A percentile compares a stretch with the other conserved stretches of the same genome.
phyloP scores from a whole-genome alignment of 2,797 vertebrate genomes.

The Microtus obscurus region DNA sequence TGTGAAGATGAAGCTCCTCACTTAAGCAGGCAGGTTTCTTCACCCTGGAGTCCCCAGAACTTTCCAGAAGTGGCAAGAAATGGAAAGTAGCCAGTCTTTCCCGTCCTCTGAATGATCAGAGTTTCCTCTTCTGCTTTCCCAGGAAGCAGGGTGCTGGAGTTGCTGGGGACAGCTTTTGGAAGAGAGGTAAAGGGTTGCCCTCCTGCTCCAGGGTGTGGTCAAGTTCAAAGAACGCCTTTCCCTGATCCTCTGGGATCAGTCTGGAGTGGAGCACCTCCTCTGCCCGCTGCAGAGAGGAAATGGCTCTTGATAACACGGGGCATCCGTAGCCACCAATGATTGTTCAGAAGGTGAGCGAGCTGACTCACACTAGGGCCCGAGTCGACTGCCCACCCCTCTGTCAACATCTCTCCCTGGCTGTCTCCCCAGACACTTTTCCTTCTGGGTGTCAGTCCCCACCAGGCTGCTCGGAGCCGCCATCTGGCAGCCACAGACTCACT shows the following conservation, averaged over 20 bases:
- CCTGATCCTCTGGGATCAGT: rapidly evolving
- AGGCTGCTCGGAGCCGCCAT: background rate
- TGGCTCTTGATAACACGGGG: rapidly evolving
- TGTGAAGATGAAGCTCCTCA: background rate
- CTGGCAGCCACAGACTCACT: background rate
- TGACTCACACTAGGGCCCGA: background rate
- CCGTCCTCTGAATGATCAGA: no score
- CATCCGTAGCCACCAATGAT: rapidly evolving
- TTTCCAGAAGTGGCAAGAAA: background rate
- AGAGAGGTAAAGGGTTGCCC: background rate
- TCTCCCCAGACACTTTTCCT: background rate
- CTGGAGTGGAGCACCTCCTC: background rate
- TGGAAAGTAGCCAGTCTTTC: background rate
- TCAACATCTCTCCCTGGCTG: rapidly evolving
- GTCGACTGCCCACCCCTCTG: rapidly evolving
- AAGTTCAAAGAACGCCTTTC: rapidly evolving
- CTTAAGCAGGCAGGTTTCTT: background rate
- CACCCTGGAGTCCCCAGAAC: background rate
- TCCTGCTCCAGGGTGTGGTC: rapidly evolving
- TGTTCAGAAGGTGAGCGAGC: background rate
- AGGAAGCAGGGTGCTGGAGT: background rate
- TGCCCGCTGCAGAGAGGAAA: rapidly evolving
- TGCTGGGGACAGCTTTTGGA: background rate
- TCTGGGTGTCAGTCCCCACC: background rate
- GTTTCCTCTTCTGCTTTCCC: background rate